Evolutionary conservation across 1,140 invertebrate genomes (phyloP).

Genomic region (Neuroterus valhalla): DNA sequence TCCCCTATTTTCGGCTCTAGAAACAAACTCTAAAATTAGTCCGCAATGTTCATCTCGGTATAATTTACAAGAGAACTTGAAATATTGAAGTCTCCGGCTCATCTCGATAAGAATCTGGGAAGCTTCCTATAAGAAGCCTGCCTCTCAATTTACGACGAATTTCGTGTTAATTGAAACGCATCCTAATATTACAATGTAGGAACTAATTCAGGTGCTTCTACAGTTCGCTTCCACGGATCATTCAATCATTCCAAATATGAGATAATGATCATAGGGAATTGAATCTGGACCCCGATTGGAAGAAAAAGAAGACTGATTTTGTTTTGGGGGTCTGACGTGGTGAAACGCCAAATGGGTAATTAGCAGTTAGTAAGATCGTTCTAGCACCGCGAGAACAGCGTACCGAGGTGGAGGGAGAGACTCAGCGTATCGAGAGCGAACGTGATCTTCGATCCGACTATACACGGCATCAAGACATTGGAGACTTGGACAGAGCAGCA

Average conservation of each 20-base stretch:
- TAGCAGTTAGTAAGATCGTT: conserved; percentile 18
- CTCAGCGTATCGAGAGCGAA: conserved; percentile 64
- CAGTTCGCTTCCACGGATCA: neutral
- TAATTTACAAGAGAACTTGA: too few species aligned
- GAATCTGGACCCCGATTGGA: neutral
- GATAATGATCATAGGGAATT: neutral
- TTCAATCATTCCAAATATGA: neutral
- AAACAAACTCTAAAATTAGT: neutral
- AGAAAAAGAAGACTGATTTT: conserved; percentile 5
- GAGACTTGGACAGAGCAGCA: conserved; percentile 70
- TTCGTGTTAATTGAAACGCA: too few species aligned
- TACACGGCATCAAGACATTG: conserved; percentile 71
- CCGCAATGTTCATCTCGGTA: neutral
- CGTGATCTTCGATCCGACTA: conserved; percentile 66
- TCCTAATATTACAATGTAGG: too few species aligned
- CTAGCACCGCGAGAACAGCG: conserved; percentile 18
- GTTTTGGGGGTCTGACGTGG: conserved; percentile 1
- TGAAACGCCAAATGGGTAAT: conserved; percentile 22
- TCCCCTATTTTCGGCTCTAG: neutral
- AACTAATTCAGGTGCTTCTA: too few species aligned
- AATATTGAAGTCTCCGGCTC: too few species aligned
- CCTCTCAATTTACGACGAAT: too few species aligned
- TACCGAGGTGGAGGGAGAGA: conserved; percentile 2
- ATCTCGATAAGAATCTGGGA: too few species aligned
- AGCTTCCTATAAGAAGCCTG: too few species aligned